Conservation (phyloP, 2,797 vertebrate species). For the Sebastes matsubarae region DNA sequence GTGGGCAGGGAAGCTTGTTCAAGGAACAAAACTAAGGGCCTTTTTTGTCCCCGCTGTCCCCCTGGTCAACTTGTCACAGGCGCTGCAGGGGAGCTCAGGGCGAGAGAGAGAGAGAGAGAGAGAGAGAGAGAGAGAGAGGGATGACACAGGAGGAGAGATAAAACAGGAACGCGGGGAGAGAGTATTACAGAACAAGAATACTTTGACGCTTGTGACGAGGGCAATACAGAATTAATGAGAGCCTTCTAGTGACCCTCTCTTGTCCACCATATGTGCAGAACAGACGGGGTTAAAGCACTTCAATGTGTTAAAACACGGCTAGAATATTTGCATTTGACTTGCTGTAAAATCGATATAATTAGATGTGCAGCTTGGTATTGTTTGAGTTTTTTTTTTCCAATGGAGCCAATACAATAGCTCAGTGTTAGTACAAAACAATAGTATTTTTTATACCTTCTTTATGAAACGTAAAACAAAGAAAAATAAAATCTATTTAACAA, state of each 20-base stretch:
- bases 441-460: neutral
- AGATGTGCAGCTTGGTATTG: neutral
- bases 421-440: neutral
- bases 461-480: neutral
- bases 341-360: neutral
- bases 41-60: slow-evolving; percentile 59
- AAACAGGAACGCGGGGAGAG: neutral
- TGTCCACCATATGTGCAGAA: slow-evolving; percentile 14
- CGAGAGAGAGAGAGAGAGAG: neutral
- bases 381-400: neutral
- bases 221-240: slow-evolving; percentile 55
- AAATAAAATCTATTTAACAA: neutral
- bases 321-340: neutral
- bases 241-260: slow-evolving; percentile 32
- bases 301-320: neutral
- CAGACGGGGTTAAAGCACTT: neutral
- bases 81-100: slow-evolving; percentile 68
- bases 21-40: slow-evolving; percentile 65
- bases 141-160: neutral
- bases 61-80: slow-evolving; percentile 69
- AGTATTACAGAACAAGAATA: slow-evolving; percentile 35
- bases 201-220: slow-evolving; percentile 11
- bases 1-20: slow-evolving; percentile 75
- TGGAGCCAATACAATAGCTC: neutral
- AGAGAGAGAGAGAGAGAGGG: neutral